Evolutionary conservation across 2,797 vertebrate genomes (phyloP), one percentile per base, ranked within the genome.

Genomic region (Tarsius wallacei): DNA sequence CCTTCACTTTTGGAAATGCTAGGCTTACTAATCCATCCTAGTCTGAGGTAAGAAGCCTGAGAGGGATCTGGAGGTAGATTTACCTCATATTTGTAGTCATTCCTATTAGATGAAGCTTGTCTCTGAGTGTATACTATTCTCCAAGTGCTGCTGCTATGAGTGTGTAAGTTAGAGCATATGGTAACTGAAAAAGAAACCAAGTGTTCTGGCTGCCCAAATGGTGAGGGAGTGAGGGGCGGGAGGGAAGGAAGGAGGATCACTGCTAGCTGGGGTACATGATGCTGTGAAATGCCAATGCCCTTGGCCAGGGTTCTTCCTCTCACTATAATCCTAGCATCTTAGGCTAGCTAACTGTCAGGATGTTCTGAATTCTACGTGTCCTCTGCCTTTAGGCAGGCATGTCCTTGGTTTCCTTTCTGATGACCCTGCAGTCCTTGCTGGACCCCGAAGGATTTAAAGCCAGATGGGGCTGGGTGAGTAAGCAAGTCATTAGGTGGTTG

Each of bases 101-200:
- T 93, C 82, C 16, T 61, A 22, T 57, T 57, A 84, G 63, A 83
- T 11, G 42, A 86, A 87, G 76, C n/a, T 57, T 21, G 51, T 91
- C 71, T 73, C 74, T 0, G 0, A 73, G 68, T 64, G 83, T 88
- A 94, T 66, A 94, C 36, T 76, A n/a, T 70, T 21, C 78, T 94
- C 64, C 66, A 28, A 51, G 47, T 24, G 53, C 80, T 66, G 80
- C 63, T 24, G 80, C 76, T 64, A 1, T 33, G 42, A 59, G 17
- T 2, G 51, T 0, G 15, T 31, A n/a, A 55, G 57, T 33, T 63
- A 84, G 31, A 84, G 63, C 73, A 76, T n/a, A 83, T 11, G n/a
- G 91, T n/a, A 47, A 70, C 7, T n/a, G 47, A 89, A 68, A 90
- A 57, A 92, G 91, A 95, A 77, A 91, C 66, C 55, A 1, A 66